These are phyloP conservation scores for Lithobates pipiens DNA, from an alignment of 2,797 vertebrate genomes.

Conservation along the genomic window DNA sequence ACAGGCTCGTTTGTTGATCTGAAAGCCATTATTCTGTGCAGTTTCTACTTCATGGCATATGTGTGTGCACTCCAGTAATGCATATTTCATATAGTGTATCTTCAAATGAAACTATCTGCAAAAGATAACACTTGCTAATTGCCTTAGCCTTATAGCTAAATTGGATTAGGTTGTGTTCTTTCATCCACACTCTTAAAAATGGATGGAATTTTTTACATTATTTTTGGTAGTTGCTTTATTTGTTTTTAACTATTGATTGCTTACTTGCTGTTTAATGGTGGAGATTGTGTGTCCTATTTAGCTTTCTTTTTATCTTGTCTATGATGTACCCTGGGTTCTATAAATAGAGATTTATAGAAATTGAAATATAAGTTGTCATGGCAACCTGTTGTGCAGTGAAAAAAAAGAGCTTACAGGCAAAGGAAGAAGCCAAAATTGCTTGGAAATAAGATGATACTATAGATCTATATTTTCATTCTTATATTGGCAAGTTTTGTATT, in stretches of 20 bases:
- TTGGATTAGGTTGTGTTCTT: slow-evolving; percentile 11
- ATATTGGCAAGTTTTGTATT: not conserved
- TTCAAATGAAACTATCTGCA: slow-evolving; percentile 33
- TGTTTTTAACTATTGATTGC: slow-evolving; percentile 33
- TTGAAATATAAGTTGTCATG: slow-evolving; percentile 77
- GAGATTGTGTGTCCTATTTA: slow-evolving; percentile 65
- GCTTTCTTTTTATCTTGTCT: slow-evolving; percentile 64
- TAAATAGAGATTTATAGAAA: slow-evolving; percentile 78
- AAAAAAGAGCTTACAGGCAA: slow-evolving; percentile 64
- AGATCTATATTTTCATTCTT: slow-evolving; percentile 61
- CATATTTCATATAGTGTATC: slow-evolving; percentile 51
- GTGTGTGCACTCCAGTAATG: slow-evolving; percentile 19
- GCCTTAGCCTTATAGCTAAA: slow-evolving; percentile 17
- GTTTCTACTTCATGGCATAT: slow-evolving; percentile 22
- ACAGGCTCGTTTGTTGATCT: slow-evolving; percentile 1
- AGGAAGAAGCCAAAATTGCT: slow-evolving; percentile 66
- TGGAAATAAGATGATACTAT: slow-evolving; percentile 70
- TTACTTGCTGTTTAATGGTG: slow-evolving; percentile 60
- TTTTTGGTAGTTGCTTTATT: slow-evolving; percentile 11
- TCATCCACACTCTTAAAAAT: slow-evolving; percentile 16
- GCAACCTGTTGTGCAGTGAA: slow-evolving; percentile 75
- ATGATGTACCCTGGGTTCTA: slow-evolving; percentile 70
- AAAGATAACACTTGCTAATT: slow-evolving; percentile 39
- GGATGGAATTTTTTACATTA: slow-evolving; percentile 8
- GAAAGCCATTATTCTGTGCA: slow-evolving; percentile 39